These are phyloP conservation scores for Mus pahari DNA, from an alignment of 2,113 vertebrate species.

Conservation along the genomic window DNA sequence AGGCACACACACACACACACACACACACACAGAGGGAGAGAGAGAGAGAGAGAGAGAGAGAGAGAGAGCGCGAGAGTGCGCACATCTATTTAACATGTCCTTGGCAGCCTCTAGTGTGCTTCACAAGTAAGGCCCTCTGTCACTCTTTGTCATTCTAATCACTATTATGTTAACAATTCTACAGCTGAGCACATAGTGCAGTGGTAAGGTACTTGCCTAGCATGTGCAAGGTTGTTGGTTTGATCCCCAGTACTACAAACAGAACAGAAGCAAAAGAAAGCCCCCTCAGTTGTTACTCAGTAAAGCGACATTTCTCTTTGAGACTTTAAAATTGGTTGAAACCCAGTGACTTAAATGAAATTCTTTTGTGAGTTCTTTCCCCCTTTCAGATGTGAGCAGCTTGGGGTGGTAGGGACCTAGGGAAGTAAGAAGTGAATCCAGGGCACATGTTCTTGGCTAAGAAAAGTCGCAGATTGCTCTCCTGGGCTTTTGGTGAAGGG, in stretches of 20 bases:
- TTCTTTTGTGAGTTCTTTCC: not conserved
- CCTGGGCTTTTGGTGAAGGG: not conserved
- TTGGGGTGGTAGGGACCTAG: no score
- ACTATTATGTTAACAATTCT: not conserved
- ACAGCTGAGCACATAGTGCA: not conserved
- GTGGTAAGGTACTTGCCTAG: not conserved
- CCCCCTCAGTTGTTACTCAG: not conserved
- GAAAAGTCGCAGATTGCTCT: not conserved
- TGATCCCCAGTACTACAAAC: not conserved
- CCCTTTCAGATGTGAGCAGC: not conserved
- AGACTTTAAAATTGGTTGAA: not conserved
- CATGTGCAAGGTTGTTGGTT: not conserved
- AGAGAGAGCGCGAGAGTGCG: not conserved
- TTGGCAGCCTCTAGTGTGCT: not conserved
- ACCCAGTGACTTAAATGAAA: not conserved
- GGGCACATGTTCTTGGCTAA: not conserved
- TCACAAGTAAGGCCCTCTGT: not conserved
- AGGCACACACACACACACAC: not conserved
- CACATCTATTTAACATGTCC: not conserved
- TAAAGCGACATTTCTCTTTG: not conserved
- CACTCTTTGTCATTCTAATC: not conserved
- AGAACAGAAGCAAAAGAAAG: not conserved
- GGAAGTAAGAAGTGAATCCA: not conserved
- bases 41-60: not conserved
- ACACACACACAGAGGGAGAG: not conserved